Conservation (phyloP, 1,140 invertebrate genomes). For the Mercenaria mercenaria region DNA sequence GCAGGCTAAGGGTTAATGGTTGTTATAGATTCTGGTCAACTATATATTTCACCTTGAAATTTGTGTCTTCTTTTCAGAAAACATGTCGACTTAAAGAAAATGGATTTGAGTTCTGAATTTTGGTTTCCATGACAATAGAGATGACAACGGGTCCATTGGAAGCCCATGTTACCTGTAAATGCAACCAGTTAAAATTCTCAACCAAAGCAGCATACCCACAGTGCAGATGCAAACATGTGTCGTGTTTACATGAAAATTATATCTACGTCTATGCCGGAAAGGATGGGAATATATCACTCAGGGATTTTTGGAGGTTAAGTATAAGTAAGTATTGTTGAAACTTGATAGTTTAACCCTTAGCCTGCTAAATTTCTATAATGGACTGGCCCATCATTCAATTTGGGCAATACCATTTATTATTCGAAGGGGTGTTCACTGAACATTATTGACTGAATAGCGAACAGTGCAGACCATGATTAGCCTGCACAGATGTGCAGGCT, state of each 20-base stretch:
- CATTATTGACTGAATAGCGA: too few relatives aligned
- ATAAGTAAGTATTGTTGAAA: conserved; percentile 89
- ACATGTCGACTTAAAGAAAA: background rate
- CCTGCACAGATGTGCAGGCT: too few relatives aligned
- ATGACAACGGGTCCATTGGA: conserved; percentile 29
- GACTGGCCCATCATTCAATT: too few relatives aligned
- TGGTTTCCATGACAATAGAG: background rate
- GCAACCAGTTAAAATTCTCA: background rate
- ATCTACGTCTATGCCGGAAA: conserved; percentile 94
- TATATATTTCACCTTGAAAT: too few relatives aligned
- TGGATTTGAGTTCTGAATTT: background rate
- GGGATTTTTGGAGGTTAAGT: conserved; percentile 95
- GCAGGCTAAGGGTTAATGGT: too few relatives aligned
- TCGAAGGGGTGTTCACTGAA: too few relatives aligned
- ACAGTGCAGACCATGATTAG: too few relatives aligned
- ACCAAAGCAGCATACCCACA: conserved; percentile 77
- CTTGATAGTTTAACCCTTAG: too few relatives aligned
- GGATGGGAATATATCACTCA: conserved; percentile 93
- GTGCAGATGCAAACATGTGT: conserved; percentile 93
- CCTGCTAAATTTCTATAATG: too few relatives aligned
- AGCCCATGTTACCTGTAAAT: conserved; percentile 51
- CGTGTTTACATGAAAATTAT: conserved; percentile 91
- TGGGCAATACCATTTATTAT: too few relatives aligned
- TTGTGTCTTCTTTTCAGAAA: too few relatives aligned
- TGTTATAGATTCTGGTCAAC: too few relatives aligned